Conservation (phyloP, 2,797 vertebrate species). For the Platyrinchus mystaceus region DNA sequence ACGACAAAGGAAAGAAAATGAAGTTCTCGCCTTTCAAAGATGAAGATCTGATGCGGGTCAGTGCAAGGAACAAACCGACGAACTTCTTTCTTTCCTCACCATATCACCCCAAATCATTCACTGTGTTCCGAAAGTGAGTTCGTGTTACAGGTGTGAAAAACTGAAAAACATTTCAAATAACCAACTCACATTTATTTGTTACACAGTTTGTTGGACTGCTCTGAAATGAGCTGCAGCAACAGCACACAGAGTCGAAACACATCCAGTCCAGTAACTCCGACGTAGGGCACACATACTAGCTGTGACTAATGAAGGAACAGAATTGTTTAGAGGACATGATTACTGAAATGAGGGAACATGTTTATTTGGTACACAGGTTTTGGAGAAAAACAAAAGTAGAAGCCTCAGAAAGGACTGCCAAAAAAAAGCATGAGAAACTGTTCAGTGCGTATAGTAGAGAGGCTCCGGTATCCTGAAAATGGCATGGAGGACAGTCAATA, state of each 20-base stretch:
- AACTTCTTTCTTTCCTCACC: not conserved
- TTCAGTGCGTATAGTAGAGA: not conserved
- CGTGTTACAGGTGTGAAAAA: not conserved
- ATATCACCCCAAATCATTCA: not conserved
- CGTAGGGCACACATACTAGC: not conserved
- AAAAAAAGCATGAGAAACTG: not conserved
- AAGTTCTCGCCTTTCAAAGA: not conserved
- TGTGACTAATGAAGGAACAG: not conserved
- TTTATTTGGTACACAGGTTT: not conserved
- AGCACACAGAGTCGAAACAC: not conserved
- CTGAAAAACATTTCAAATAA: not conserved
- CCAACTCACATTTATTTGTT: not conserved
- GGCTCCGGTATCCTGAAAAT: not conserved
- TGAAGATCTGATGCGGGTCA: not conserved
- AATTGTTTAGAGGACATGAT: not conserved
- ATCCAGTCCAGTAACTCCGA: not conserved
- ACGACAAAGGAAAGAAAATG: not conserved
- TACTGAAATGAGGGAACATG: not conserved
- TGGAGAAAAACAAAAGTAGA: not conserved
- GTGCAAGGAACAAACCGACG: not conserved
- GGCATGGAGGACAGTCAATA: not conserved
- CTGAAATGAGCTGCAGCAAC: not conserved
- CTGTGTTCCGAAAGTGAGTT: not conserved
- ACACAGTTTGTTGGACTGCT: not conserved
- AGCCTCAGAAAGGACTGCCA: not conserved